Evolutionary conservation across 1,140 invertebrate species (phyloP).

Genomic region (Aphis gossypii): DNA sequence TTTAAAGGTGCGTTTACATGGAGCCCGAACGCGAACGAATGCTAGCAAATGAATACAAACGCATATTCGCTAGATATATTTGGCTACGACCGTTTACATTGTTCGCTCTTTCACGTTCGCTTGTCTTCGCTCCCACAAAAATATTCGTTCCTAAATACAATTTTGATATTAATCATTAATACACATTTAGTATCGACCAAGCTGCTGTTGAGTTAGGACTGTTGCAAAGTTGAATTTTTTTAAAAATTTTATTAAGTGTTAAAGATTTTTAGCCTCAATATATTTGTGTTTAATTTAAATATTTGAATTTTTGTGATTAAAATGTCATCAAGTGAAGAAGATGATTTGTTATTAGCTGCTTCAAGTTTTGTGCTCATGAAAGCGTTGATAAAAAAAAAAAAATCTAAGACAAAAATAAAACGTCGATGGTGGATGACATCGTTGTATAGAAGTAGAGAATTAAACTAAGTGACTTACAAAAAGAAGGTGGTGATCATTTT

Average conservation of each 20-base stretch:
- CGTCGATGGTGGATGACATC: neutral
- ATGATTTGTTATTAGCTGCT: conserved; percentile 11
- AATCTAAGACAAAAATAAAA: neutral
- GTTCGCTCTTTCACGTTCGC: neutral
- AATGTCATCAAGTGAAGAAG: conserved; percentile 3
- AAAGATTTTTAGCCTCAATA: too few relatives aligned
- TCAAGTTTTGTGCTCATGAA: conserved; percentile 2
- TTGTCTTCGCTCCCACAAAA: neutral
- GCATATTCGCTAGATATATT: neutral
- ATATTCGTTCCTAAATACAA: conserved; percentile 15
- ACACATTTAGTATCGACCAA: neutral
- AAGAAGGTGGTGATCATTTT: neutral
- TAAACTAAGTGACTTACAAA: neutral
- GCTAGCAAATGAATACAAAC: neutral
- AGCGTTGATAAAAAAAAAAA: conserved; percentile 8
- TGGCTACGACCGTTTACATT: neutral
- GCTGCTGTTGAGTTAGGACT: neutral
- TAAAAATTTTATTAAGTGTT: neutral
- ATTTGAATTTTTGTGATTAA: neutral
- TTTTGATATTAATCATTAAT: too few relatives aligned
- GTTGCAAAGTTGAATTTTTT: neutral
- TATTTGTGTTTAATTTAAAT: neutral
- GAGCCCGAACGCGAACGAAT: neutral
- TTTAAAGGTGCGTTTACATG: conserved; percentile 23
- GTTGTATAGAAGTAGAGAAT: neutral